Evolutionary conservation across 2,113 vertebrate species (phyloP), one percentile per base, ranked within the genome.

Genomic region (Crotalus viridis): DNA sequence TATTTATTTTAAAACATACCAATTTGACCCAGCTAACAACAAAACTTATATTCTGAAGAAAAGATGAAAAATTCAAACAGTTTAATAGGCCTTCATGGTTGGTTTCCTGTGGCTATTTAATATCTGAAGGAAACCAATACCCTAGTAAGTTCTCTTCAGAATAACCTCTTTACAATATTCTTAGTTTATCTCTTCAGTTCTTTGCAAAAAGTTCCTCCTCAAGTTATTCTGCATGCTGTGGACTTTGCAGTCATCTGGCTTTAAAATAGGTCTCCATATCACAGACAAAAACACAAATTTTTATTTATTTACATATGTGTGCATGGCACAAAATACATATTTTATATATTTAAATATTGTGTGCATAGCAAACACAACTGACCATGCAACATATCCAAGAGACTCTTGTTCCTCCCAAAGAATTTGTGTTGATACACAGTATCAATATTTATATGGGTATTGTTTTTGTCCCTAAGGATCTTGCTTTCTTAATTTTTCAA

Each of bases 71-170:
- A 94, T 91, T 0, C 56, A 91, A 94, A 91, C 87, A 93, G 89
- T 64, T 93, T 88, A 86, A 90, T 89, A 91, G 91, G 69, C 69
- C 86, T 95, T 96, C 0, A 3, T 48, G 74, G 90, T 85, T 89
- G 91, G 87, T 92, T 95, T 90, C 51, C 85, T 92, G 89, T 93
- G 94, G 64, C 19, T 94, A 89, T 61, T 4, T 0, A 94, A 43
- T 74, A 94, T 89, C 46, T 90, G 85, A 93, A 95, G 93, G 91
- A 95, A 94, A 54, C 90, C 91, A 94, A 93, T 93, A 52, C 6
- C 81, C 26, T 12, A 85, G 86, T 56, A 89, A 15, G 28, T 86
- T 93, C 88, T 94, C 57, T 88, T 94, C 87, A 86, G 69, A 91
- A 85, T 95, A 89, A 93, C 33, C 81, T 95, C 64, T 87, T 90